Conservation (phyloP, 30 jellyfish, hydroid and myxozoan species). For the Aurelia coerulea region DNA sequence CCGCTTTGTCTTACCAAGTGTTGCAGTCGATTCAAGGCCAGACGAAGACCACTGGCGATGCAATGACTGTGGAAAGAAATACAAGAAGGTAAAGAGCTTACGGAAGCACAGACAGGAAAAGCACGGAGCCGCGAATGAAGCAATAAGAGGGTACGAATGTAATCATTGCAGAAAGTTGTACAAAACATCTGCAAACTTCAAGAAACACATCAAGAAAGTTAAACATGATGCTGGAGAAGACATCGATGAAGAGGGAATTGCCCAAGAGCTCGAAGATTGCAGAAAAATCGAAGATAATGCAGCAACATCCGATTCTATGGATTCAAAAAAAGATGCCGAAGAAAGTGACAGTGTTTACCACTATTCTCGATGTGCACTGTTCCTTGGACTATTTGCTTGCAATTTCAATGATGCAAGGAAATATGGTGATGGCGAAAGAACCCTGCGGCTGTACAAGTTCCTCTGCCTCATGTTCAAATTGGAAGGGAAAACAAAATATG, state of each 20-base stretch:
- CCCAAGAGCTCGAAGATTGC: not conserved
- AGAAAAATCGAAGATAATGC: not conserved
- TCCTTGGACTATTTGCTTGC: constrained; percentile 1
- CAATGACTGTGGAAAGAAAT: not conserved
- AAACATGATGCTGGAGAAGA: no score
- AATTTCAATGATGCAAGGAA: constrained; percentile 28
- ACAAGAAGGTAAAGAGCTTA: not conserved
- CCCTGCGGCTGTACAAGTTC: constrained; percentile 8
- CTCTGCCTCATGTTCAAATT: constrained; percentile 1
- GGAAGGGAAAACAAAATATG: constrained; percentile 19
- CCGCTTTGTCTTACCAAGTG: not conserved
- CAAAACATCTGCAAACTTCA: not conserved
- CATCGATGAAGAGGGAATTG: not conserved
- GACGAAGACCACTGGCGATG: constrained; percentile 3
- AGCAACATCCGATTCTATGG: not conserved
- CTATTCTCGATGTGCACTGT: constrained; percentile 3
- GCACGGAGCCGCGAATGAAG: not conserved
- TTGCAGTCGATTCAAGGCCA: constrained; percentile 6
- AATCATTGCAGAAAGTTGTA: not conserved
- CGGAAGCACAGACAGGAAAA: not conserved
- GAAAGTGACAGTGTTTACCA: not conserved
- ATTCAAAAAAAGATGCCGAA: not conserved
- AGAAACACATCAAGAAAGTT: not conserved
- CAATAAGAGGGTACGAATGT: not conserved
- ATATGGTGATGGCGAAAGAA: constrained; percentile 42